phyloP scores from a whole-genome alignment of 2,888 invertebrate genomes.

The Meiosimyza decipiens region DNA sequence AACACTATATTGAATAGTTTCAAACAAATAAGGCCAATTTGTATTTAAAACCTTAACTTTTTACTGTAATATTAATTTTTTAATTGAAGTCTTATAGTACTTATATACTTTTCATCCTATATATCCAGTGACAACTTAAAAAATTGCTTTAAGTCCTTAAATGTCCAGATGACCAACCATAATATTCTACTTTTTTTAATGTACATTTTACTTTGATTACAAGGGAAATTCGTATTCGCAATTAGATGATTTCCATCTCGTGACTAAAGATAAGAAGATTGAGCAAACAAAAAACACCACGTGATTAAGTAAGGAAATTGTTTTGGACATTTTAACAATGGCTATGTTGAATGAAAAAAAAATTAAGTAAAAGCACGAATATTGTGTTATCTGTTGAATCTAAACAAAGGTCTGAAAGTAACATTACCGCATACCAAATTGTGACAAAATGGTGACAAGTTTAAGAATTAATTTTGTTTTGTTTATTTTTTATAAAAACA shows the following conservation, averaged over 20 bases:
- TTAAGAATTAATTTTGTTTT: not conserved
- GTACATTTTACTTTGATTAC: not conserved
- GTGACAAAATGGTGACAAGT: slow-evolving; percentile 28
- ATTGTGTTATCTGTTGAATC: slow-evolving; percentile 40
- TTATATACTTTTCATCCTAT: too few species aligned
- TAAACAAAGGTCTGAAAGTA: slow-evolving; percentile 43
- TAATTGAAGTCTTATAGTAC: too few species aligned
- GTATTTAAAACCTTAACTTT: too few species aligned
- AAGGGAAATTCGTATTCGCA: slow-evolving; percentile 19
- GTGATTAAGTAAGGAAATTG: slow-evolving; percentile 66
- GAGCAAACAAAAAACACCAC: slow-evolving; percentile 43
- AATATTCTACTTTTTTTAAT: too few species aligned
- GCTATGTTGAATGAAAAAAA: slow-evolving; percentile 33
- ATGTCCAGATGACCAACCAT: too few species aligned
- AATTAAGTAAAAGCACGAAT: not conserved
- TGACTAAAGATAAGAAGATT: slow-evolving; percentile 18
- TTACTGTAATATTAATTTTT: too few species aligned
- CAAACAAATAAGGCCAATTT: too few species aligned
- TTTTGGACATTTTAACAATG: slow-evolving; percentile 56
- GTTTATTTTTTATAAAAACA: too few species aligned
- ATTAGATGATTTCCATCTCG: slow-evolving; percentile 28
- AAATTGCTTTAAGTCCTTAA: too few species aligned
- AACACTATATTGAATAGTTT: too few species aligned
- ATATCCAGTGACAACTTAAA: too few species aligned
- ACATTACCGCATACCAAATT: slow-evolving; percentile 51